Evolutionary conservation across 2,797 vertebrate genomes (phyloP).

Genomic region (Characodon lateralis): DNA sequence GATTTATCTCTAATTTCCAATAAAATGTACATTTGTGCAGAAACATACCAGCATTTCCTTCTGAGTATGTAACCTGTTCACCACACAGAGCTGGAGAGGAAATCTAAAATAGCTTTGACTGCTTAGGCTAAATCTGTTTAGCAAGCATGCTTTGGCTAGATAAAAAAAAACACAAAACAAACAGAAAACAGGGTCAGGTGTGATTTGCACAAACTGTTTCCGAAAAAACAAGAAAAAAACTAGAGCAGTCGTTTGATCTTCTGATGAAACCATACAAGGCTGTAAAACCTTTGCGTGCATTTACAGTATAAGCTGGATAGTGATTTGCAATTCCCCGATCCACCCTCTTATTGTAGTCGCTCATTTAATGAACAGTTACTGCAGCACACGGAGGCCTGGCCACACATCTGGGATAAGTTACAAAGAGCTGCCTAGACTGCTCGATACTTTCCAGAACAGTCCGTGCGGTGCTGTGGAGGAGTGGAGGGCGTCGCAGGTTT

Average conservation of each 20-base stretch:
- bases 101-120: background rate
- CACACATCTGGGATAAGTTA: constrained; percentile 82
- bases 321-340: constrained; percentile 18
- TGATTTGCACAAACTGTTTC: background rate
- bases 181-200: constrained; percentile 9
- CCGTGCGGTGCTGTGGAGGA: constrained; percentile 32
- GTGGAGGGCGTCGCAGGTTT: constrained; percentile 51
- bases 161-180: background rate
- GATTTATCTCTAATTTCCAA: background rate
- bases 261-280: constrained; percentile 16
- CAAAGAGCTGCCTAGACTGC: constrained; percentile 63
- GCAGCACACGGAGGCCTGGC: constrained; percentile 47
- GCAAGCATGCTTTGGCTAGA: background rate
- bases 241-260: background rate
- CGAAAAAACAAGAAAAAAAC: background rate
- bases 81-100: too few species aligned
- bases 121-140: background rate
- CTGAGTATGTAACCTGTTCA: background rate
- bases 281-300: constrained; percentile 15
- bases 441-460: constrained; percentile 32
- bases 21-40: background rate
- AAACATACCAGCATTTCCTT: background rate
- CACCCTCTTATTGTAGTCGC: constrained; percentile 26
- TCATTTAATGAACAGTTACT: constrained; percentile 45
- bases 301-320: constrained; percentile 3